Evolutionary conservation across 2,797 vertebrate genomes (phyloP), one percentile per base, ranked within the genome.

Genomic region (Platyrinchus mystaceus): DNA sequence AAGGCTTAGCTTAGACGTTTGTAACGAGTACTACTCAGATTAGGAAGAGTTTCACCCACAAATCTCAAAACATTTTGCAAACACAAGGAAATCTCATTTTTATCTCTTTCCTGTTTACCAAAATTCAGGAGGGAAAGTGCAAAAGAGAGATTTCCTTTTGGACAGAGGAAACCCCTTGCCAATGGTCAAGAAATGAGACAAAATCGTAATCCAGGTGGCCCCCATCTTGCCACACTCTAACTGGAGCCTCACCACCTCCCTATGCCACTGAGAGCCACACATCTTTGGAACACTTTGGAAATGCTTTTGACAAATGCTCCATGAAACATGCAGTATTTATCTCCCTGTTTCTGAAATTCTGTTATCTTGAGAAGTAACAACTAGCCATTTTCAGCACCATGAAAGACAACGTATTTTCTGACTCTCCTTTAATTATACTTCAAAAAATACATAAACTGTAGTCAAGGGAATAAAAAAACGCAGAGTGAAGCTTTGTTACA

Each of bases 371-470:
- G 60, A 93, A 83, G 37, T 32, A 41, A 58, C n/a, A 56, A 71
- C 62, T 46, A 90, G 27, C 32, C 30, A 70, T 52, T 71, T 77
- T 23, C 70, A 78, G 77, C 66, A 75, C 26, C 58, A 43, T 76
- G 26, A 55, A 49, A 59, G 12, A 49, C 89, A 86, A 64, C 19
- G 23, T 47, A n/a, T 85, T 93, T 84, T 94, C 46, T 39, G 34
- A 4, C 56, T 66, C 37, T 87, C 58, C 39, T 32, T 55, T 93
- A 92, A 92, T 89, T 93, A 86, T 59, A 73, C 34, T 93, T 95
- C 37, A 66, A 93, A 74, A 37, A 68, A 63, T 32, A 58, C 5
- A 15, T 67, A 91, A 95, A 93, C 91, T 47, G 49, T 47, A 75
- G 74, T 36, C 36, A 73, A 30, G 13, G 34, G 37, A 89, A 58